Base-by-base conservation (phyloP, 2,888 invertebrate genomes). In the Loripinus fragilis region DNA sequence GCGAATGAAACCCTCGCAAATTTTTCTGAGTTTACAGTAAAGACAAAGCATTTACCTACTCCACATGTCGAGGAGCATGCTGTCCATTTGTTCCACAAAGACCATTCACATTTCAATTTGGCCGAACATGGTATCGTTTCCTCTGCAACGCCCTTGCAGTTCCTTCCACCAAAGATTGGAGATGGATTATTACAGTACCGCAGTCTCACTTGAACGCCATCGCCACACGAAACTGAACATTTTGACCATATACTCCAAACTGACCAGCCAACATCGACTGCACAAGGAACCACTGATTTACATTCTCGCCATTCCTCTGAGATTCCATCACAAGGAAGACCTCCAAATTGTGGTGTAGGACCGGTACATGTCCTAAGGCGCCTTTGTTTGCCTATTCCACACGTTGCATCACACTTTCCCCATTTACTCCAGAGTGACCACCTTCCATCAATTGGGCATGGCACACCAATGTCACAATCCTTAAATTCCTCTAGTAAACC, bases 141-240 rank as follows among this genome's bases (percentile, higher is more conserved):
- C 15, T 67, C 23, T 7, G 41, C 64, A 50, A 41, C 35, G 17
- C 76, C 85, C 2, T 5, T 7, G 48, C 83, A 83, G 15, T 28
- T 0, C 8, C 20, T 28, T 20, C 83, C 85, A 0, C 81, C 83
- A 45, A 75, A 25, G 20, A 55, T 28, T 2, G 83, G 83, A 12
- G 69, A 30, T 30, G 85, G 85, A 48, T 78, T 74, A 1, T 74
- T 71, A 42, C 85, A 85, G 12, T 74, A 55, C 35, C 85, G 48
- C 8, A 65, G 52, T 25, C 82, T 55, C 1, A 28, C 60, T 25
- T 70, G 52, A 42, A 35, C 50, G 35, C 80, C 80, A 0, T 67
- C 30, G 7, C 76, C 78, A 45, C 81, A 81, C 20, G 60, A 28
- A 25, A 45, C 72, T 23, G 38, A 28, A 52, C 81, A 81, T 7